Evolutionary conservation across 2,888 invertebrate genomes (phyloP), one percentile per base, ranked within the genome.

Genomic region (Hymenopus coronatus): DNA sequence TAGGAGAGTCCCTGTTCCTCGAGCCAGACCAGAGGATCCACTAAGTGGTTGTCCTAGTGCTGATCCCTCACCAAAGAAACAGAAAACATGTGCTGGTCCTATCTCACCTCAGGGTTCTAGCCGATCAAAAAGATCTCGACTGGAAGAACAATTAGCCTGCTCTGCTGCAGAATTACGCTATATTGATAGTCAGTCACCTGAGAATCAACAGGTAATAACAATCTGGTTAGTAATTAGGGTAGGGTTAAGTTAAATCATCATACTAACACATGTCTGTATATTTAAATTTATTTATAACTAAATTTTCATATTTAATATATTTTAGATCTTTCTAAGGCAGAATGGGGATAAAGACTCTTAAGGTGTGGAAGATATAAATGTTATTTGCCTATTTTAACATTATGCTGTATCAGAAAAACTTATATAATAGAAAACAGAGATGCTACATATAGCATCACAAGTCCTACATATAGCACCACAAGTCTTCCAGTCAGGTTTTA

Each of bases 111-210:
- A 87, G 30, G 88, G 89, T 70, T 90, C 90, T 30, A 89, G 82
- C 12, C 89, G 88, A 20, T 90, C 90, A 28, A 96, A 96, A 90
- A 95, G 97, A 0, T 95, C 95, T 9, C 95, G 97, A 87, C 93
- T 97, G 0, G 97, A 97, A 91, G 97, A 97, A 93, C 96, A 97
- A 91, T 94, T 97, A 9, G 96, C 96, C 0, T 93, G 93, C 89
- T 94, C 94, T 25, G 93, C 93, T 70, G 92, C 91, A 46, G 96
- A 96, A 91, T 95, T 97, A 90, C 96, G 97, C 89, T 97, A 96
- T 93, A 97, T 97, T 91, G 97, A 97, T 93, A 97, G 97, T 91
- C 95, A 95, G 91, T 96, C 96, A 46, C 96, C 96, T 30, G 89
- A 89, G 40, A 88, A 88, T 27, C 88, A 88, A 81, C 88, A 88